phyloP scores from a whole-genome alignment of 2,888 invertebrate species.

The Ptychoptera contaminata region DNA sequence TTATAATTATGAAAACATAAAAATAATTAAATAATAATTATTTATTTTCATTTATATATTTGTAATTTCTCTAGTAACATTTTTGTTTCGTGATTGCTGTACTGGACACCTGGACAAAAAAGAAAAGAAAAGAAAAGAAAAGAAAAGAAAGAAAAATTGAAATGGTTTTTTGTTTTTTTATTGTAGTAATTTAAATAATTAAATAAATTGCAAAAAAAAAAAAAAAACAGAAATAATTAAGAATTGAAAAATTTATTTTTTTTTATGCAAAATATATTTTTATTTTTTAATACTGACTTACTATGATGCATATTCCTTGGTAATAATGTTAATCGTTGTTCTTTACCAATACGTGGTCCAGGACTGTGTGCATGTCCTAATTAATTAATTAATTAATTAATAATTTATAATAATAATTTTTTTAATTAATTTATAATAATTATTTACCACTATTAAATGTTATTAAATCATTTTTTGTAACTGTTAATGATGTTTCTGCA shows the following conservation, averaged over 20 bases:
- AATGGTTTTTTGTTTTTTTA: too few relatives aligned
- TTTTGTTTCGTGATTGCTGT: too few relatives aligned
- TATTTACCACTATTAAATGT: too few relatives aligned
- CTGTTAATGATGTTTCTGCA: constrained; percentile 10
- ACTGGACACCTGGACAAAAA: neutral
- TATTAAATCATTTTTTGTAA: too few relatives aligned
- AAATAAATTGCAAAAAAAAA: too few relatives aligned
- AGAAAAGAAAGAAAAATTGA: neutral
- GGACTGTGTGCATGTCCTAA: constrained; percentile 27
- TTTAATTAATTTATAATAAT: neutral
- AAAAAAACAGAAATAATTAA: neutral
- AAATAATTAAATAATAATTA: too few relatives aligned
- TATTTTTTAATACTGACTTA: constrained; percentile 37
- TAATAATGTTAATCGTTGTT: constrained; percentile 32
- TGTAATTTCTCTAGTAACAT: too few relatives aligned
- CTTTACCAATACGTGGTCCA: constrained; percentile 27
- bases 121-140: neutral
- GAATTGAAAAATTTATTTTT: too few relatives aligned
- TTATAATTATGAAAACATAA: too few relatives aligned
- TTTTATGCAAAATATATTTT: too few relatives aligned
- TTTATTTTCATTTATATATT: too few relatives aligned
- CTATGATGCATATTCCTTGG: constrained; percentile 38
- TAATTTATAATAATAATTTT: neutral
- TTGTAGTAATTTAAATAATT: too few relatives aligned
- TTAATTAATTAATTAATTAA: constrained; percentile 3